Evolutionary conservation across 2,797 vertebrate genomes (phyloP).

Genomic region (Nothura maculosa): DNA sequence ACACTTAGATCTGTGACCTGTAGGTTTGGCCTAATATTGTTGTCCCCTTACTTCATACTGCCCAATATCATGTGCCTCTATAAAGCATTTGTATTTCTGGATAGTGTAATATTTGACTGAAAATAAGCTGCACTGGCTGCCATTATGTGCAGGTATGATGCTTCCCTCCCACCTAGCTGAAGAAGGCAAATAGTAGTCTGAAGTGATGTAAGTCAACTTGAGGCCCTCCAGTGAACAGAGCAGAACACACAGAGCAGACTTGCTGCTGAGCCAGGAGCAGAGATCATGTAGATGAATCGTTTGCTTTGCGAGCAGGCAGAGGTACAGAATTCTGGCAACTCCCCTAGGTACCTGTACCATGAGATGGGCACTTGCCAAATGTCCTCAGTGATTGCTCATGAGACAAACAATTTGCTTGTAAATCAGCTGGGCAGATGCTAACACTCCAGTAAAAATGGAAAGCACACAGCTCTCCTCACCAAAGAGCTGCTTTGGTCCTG

Average conservation of each 20-base stretch:
- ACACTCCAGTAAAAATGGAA: neutral
- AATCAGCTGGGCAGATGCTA: neutral
- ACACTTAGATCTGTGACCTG: neutral
- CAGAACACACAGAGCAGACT: neutral
- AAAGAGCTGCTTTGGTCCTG: neutral
- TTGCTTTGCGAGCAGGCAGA: neutral
- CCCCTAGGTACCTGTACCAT: neutral
- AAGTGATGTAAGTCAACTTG: neutral
- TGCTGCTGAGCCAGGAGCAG: neutral
- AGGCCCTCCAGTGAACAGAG: neutral
- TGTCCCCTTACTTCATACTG: neutral
- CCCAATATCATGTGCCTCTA: neutral
- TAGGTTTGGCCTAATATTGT: neutral
- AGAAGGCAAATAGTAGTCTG: neutral
- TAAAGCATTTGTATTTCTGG: neutral
- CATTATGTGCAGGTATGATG: neutral
- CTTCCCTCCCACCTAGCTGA: neutral
- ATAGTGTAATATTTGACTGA: neutral
- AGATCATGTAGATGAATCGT: neutral
- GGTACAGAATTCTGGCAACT: neutral
- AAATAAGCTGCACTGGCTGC: neutral
- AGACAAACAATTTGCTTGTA: neutral
- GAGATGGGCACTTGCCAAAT: neutral
- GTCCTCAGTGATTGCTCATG: neutral
- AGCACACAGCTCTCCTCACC: neutral